Percentiles rank a stretch among this genome's conserved stretches.
Conservation (phyloP, 1,140 invertebrate species). For the Drosophila repleta region DNA sequence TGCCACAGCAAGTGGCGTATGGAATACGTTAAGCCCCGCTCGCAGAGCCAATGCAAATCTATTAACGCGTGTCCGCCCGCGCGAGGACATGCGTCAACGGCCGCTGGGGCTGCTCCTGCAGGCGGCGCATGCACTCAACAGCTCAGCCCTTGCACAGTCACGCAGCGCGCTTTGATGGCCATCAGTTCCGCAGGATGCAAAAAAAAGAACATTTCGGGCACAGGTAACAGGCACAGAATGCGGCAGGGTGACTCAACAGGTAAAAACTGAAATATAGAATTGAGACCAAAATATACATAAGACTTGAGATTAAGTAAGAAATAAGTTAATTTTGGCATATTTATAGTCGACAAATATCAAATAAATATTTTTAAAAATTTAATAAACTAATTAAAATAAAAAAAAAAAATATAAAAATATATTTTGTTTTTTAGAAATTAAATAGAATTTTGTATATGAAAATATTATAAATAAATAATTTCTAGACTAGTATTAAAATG, state of each 20-base stretch:
- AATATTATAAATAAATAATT: no score
- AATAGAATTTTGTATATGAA: no score
- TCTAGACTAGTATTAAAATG: no score
- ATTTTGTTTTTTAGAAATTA: no score
- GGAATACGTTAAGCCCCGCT: constrained; percentile 24
- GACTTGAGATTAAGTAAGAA: no score
- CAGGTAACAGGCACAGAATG: constrained; percentile 25
- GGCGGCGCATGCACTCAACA: constrained; percentile 41
- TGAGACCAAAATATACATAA: no score
- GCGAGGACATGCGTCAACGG: constrained; percentile 46
- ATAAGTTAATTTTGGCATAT: no score
- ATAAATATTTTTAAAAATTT: background rate
- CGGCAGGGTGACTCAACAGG: constrained; percentile 4
- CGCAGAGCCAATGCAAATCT: constrained; percentile 55
- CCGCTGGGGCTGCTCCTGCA: constrained; percentile 15
- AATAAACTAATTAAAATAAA: no score
- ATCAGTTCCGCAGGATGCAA: constrained; percentile 14
- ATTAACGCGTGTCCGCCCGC: constrained; percentile 48
- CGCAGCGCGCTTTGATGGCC: constrained; percentile 18
- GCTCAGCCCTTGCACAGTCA: constrained; percentile 24
- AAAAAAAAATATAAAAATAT: no score
- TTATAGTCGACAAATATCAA: no score
- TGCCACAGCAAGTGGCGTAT: constrained; percentile 25
- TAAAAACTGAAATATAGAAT: no score
- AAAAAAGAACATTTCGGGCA: background rate